Evolutionary conservation across 1,140 invertebrate species (phyloP), one percentile per base, ranked within the genome.

Genomic region (Colletes gigas): DNA sequence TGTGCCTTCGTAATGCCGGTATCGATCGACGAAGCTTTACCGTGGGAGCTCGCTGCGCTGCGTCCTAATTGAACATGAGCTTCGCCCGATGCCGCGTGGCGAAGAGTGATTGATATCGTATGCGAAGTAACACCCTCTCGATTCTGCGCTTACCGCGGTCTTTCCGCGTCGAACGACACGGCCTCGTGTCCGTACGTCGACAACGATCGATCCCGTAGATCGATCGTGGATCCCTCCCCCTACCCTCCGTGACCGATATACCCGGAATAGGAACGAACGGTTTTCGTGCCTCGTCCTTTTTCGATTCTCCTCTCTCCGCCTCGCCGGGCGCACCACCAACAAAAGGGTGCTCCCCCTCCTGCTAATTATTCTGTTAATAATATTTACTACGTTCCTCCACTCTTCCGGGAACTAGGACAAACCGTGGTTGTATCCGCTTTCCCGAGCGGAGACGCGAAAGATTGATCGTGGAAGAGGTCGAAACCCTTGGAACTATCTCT

Each of bases 21-120:
- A 80, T 80, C 71, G 78, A 75, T 75, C 78, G 41, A n/a, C 30
- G 6, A 8, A 52, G 62, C 62, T 66, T 52, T 47, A 19, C 50
- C 4, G 15, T 30, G 19, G 0, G 9, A 57, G 50, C 12, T 79
- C 21, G 21, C 30, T 52, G 21, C 52, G 62, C 17, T 59, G 44
- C 17, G 62, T n/a, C 44, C 71, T 75, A 80, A 75, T 80, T 75
- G 71, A 80, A 79, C 77, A 54, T 39, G 19, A 47, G 50, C 39
- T 63, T 66, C 41, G 3, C 9, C 19, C 8, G 21, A 9, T 62
- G 19, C 39, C 55, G 10, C 12, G 52, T 12, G n/a, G n/a, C 4
- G 41, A 69, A 62, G 57, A n/a, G 54, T 54, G 78, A 80, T 80
- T 80, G 63, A 60, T 75, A 80, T 54, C 17, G 60, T 55, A 44